Evolutionary conservation across 2,113 vertebrate genomes (phyloP).

Genomic region (Brachirus orientalis): DNA sequence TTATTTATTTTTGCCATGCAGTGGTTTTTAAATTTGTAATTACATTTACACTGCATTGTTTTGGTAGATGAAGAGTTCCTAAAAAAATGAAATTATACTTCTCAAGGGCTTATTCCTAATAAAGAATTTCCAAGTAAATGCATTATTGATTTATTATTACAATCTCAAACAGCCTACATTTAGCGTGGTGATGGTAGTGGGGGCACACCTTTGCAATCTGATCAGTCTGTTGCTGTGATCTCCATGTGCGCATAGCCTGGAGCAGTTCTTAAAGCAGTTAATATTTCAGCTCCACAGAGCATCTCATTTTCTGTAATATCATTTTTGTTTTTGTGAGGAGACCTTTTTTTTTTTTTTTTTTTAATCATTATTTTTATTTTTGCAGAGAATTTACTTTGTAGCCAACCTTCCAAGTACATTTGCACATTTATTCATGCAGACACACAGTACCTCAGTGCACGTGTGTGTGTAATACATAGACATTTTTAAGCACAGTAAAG

Average conservation of each 20-base stretch:
- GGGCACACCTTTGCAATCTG: constrained; percentile 27
- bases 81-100: background rate
- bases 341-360: background rate
- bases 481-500: background rate
- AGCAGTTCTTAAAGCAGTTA: constrained; percentile 32
- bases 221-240: constrained; percentile 23
- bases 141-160: constrained; percentile 71
- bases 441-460: background rate
- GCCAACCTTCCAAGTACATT: constrained; percentile 12
- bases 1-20: background rate
- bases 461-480: background rate
- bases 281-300: constrained; percentile 15
- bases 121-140: constrained; percentile 14
- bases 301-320: constrained; percentile 29
- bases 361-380: too few relatives aligned
- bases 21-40: too few relatives aligned
- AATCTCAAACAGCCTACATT: constrained; percentile 52
- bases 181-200: constrained; percentile 2
- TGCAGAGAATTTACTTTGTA: background rate
- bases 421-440: constrained; percentile 5
- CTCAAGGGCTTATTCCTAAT: background rate
- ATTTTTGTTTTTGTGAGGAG: background rate
- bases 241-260: constrained; percentile 15
- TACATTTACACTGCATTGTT: background rate
- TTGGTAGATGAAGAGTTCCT: background rate